A percentile compares a stretch with the other conserved stretches of the same genome.
Conservation (phyloP, 2,797 vertebrate species). For the Ctenopoma multispine region DNA sequence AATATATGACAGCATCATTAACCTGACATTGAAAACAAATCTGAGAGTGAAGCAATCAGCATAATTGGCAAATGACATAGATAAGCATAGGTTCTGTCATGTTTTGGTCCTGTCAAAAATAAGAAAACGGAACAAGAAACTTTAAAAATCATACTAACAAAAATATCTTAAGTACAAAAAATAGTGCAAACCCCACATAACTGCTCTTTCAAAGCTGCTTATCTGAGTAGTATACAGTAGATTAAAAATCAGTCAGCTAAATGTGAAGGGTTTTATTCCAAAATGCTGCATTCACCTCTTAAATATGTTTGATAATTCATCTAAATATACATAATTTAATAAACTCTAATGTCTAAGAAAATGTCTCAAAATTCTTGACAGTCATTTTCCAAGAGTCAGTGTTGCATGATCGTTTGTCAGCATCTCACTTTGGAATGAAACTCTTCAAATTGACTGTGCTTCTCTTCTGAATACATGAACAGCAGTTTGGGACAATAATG, state of each 20-base stretch:
- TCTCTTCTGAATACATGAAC: conserved; percentile 34
- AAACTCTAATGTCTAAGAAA: conserved; percentile 25
- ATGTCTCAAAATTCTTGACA: conserved; percentile 1
- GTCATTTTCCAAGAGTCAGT: conserved; percentile 15
- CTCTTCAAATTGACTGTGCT: conserved; percentile 34
- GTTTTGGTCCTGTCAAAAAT: conserved; percentile 85
- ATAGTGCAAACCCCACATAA: conserved; percentile 83
- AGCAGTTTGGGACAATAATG: conserved; percentile 44
- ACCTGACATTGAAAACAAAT: conserved; percentile 89
- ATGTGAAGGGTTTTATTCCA: conserved; percentile 61
- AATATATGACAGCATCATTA: conserved; percentile 88
- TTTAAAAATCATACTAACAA: conserved; percentile 62
- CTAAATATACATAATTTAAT: conserved; percentile 16
- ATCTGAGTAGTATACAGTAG: conserved; percentile 66
- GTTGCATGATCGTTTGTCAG: conserved; percentile 22
- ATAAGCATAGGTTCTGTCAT: conserved; percentile 74
- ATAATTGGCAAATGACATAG: conserved; percentile 82
- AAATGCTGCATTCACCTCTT: conserved; percentile 39
- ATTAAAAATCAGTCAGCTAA: conserved; percentile 42
- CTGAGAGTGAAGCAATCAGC: conserved; percentile 88
- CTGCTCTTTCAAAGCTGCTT: conserved; percentile 54
- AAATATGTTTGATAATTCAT: conserved; percentile 26
- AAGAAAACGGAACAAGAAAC: conserved; percentile 60
- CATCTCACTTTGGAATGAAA: conserved; percentile 59
- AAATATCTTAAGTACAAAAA: conserved; percentile 77